Percentiles rank a stretch among this genome's conserved stretches.
phyloP scores from a whole-genome alignment of 2,113 vertebrate genomes.

The Eidolon helvum region DNA sequence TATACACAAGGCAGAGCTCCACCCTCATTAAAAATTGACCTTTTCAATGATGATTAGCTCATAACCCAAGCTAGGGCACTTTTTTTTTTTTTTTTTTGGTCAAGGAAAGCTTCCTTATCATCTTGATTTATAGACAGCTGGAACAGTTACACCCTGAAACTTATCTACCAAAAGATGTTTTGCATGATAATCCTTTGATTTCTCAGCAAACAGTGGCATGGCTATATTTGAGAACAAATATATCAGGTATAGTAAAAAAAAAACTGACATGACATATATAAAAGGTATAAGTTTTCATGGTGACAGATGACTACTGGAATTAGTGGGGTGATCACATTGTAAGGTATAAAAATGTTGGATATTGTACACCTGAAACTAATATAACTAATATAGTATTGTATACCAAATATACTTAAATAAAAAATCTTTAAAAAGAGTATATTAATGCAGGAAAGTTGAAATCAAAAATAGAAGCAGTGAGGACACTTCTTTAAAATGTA shows the following conservation, averaged over 20 bases:
- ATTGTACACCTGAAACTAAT: background rate
- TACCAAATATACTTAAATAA: background rate
- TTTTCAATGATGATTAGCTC: background rate
- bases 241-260: background rate
- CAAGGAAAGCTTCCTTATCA: background rate
- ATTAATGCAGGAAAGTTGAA: background rate
- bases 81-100: background rate
- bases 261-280: background rate
- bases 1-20: background rate
- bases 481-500: background rate
- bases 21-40: background rate
- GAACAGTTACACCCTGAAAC: background rate
- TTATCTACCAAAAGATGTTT: background rate
- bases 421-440: background rate
- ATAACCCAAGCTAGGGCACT: background rate
- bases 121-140: background rate
- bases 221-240: slow-evolving; percentile 24
- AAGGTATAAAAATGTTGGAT: background rate
- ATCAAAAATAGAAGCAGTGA: background rate
- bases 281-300: background rate
- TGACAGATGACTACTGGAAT: background rate
- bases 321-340: background rate
- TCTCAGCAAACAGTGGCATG: background rate
- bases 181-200: background rate
- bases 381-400: background rate